Base-by-base conservation (phyloP, 1,140 invertebrate genomes). In the Drosophila kepulauana region DNA sequence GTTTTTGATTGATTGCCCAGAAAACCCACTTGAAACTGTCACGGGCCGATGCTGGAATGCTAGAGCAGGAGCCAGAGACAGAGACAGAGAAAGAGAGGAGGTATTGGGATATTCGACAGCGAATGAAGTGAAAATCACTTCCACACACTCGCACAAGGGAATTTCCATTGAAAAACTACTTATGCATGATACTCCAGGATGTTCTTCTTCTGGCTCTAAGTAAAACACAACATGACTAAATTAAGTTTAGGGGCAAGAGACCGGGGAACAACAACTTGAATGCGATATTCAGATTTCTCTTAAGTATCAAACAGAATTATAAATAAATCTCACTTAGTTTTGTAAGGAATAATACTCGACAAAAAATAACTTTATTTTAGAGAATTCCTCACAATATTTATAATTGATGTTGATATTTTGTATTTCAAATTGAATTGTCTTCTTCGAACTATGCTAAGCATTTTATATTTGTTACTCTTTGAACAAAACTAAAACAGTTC, bases 1-100 rank as follows among this genome's bases (percentile, higher is more conserved):
- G 33, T 68, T 78, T 87, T 87, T 87, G 84, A 87, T 87, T 87
- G 84, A 87, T 87, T 87, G 85, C 84, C 84, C 62, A 48, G 84
- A 82, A 88, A 88, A 88, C 80, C 84, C 84, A 87, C 84, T 87
- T 87, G 84, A 87, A 87, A 84, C 80, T 87, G 84, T 88, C 84
- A 87, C 64, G 56, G 67, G 63, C 2, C 3, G 48, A 6, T 25
- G 69, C n/a, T 58, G 38, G 41, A 49, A 28, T 41, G 10, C 43
- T n/a, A 10, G 41, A 33, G 49, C 5, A n/a, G 2, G 49, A 28
- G 59, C 1, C n/a, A 51, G 10, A 13, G 38, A 41, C 1, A 28
- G 28, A 15, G 35, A 3, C 33, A 33, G 52, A 41, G 45, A 35
- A 28, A 2, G 30, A 11, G n/a, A 11, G 2, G 16, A 46, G 30